Base-by-base conservation (phyloP, 2,888 invertebrate species). In the Venusia cambrica region DNA sequence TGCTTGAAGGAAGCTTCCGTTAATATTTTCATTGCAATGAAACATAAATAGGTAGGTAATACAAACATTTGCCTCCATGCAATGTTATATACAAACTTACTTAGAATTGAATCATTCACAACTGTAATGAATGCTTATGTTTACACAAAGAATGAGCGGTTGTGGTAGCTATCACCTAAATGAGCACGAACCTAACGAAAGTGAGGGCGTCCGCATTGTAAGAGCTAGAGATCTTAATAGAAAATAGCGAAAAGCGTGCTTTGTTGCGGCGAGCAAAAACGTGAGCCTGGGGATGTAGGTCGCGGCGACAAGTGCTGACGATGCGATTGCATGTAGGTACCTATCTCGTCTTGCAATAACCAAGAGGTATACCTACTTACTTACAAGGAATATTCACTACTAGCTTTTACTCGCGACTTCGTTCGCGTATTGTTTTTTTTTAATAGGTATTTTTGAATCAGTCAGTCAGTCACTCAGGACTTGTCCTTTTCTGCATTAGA, bases 191-290 rank as follows among this genome's bases (percentile, higher is more conserved):
- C 54, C 56, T 50, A 76, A 77, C 63, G 83, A 85, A 83, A 83
- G 85, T 76, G 80, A 83, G 72, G 71, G 66, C 72, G 74, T 73
- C 64, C 75, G 76, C 77, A 79, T 80, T 78, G 71, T 76, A 66
- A 58, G 59, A 62, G 62, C 51, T 68, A 72, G 69, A 76, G 73
- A 76, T 73, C 71, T 74, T 70, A 65, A 74, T 79, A 78, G 80
- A 79, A 81, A 80, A 70, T 58, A 58, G 67, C 69, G 71, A 73
- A 79, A 76, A 75, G 68, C 54, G 61, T 49, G 55, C 44, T 50
- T 71, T 64, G 65, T 62, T 52, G 62, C 58, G 48, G 56, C 35
- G 34, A 36, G 67, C 73, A 75, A 81, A 81, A 81, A 79, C 83
- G 77, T 81, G 79, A 66, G 51, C 57, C 51, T 40, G 51, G 47